Evolutionary conservation across 2,888 invertebrate species (phyloP).

Genomic region (Diadromus collaris): DNA sequence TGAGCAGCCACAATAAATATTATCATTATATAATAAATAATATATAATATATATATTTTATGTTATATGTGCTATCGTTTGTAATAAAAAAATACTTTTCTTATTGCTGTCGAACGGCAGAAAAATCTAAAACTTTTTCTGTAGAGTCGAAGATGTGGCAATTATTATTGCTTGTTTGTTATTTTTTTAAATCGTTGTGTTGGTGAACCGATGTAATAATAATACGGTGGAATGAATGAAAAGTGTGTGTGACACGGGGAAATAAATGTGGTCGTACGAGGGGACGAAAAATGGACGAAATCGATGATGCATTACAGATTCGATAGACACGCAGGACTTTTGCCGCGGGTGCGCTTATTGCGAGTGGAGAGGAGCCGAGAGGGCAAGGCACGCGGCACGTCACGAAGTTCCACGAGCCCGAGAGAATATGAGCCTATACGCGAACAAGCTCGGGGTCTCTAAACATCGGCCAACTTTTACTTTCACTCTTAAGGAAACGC

Average conservation of each 20-base stretch:
- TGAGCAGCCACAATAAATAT: too few relatives aligned
- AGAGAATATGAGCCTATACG: slow-evolving; percentile 50
- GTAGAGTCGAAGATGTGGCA: neutral
- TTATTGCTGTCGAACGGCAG: too few relatives aligned
- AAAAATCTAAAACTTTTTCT: too few relatives aligned
- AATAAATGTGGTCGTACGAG: neutral
- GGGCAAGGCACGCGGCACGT: slow-evolving; percentile 29
- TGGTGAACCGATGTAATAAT: neutral
- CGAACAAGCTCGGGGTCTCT: slow-evolving; percentile 22
- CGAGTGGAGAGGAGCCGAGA: slow-evolving; percentile 3
- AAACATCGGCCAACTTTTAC: slow-evolving; percentile 69
- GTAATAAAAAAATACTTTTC: too few relatives aligned
- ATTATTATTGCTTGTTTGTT: too few relatives aligned
- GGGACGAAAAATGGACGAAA: slow-evolving; percentile 26
- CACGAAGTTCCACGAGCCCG: slow-evolving; percentile 46
- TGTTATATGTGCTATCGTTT: too few relatives aligned
- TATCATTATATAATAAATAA: too few relatives aligned
- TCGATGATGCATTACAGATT: slow-evolving; percentile 46
- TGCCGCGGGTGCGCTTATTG: slow-evolving; percentile 8
- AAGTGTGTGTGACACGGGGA: neutral
- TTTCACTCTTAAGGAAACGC: slow-evolving; percentile 73
- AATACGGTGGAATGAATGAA: neutral
- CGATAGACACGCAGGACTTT: slow-evolving; percentile 37
- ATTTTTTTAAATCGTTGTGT: neutral
- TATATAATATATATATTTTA: too few relatives aligned